phyloP scores from a whole-genome alignment of 2,888 invertebrate genomes.

The Andrena praecox region DNA sequence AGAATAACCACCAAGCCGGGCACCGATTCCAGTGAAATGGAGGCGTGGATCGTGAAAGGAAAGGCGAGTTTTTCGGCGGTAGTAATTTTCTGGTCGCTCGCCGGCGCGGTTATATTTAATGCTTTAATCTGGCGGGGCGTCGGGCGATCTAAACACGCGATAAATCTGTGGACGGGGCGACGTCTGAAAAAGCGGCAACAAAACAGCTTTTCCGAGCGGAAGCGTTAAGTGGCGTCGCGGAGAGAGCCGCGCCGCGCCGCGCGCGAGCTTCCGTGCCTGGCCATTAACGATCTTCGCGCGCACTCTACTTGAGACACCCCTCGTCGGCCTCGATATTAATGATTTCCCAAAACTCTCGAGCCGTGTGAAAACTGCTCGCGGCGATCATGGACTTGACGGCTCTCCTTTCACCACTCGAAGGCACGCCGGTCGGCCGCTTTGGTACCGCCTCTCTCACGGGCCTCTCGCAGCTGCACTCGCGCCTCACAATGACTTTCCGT shows the following conservation, averaged over 20 bases:
- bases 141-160: slow-evolving; percentile 79
- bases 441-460: background rate
- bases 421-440: background rate
- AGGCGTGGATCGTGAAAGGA: background rate
- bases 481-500: background rate
- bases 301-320: slow-evolving; percentile 43
- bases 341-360: slow-evolving; percentile 79
- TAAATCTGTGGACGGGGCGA: slow-evolving; percentile 74
- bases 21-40: background rate
- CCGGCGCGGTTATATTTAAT: slow-evolving; percentile 64
- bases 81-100: slow-evolving; percentile 68
- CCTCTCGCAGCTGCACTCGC: slow-evolving; percentile 35
- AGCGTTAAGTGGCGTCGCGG: slow-evolving; percentile 79
- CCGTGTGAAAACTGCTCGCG: slow-evolving; percentile 65
- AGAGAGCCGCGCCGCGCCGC: slow-evolving; percentile 34
- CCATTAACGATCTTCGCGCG: slow-evolving; percentile 64
- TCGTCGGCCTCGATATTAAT: slow-evolving; percentile 76
- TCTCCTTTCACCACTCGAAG: slow-evolving; percentile 32
- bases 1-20: too few species aligned
- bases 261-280: slow-evolving; percentile 58
- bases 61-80: slow-evolving; percentile 30
- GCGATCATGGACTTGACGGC: slow-evolving; percentile 36
- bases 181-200: slow-evolving; percentile 77
- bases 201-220: slow-evolving; percentile 76
- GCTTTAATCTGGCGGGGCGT: slow-evolving; percentile 76